A percentile compares a stretch with the other conserved stretches of the same genome.
Evolutionary conservation across 2,113 vertebrate species (phyloP).

Genomic region (Natator depressus): DNA sequence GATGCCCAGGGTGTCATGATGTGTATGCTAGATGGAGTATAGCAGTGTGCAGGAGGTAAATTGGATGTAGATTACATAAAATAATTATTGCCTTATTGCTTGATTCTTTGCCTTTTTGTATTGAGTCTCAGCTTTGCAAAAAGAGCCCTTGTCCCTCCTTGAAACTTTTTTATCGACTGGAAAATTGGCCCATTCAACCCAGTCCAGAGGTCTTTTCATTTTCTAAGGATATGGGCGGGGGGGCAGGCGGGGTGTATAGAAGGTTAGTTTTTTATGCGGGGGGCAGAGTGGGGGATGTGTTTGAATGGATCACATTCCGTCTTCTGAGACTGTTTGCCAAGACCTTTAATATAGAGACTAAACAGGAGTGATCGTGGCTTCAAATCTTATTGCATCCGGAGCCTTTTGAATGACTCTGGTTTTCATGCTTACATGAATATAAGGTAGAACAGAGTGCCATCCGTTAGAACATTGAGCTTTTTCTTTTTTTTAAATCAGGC

Average conservation of each 20-base stretch:
- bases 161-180: no score
- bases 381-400: neutral
- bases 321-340: neutral
- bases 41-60: neutral
- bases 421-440: neutral
- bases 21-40: neutral
- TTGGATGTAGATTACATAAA: neutral
- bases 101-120: neutral
- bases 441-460: neutral
- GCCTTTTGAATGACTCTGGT: neutral
- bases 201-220: no score
- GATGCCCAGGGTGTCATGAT: neutral
- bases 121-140: neutral
- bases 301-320: no score
- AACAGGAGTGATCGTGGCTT: neutral
- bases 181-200: neutral
- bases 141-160: neutral
- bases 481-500: neutral
- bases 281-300: no score
- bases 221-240: no score
- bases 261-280: no score
- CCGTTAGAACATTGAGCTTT: neutral
- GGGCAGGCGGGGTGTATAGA: no score
- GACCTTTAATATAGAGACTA: rapidly evolving
- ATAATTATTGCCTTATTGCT: neutral